A percentile compares a stretch with the other conserved stretches of the same genome.
phyloP scores from a whole-genome alignment of 1,140 invertebrate genomes.

The Phocides pigmalion region DNA sequence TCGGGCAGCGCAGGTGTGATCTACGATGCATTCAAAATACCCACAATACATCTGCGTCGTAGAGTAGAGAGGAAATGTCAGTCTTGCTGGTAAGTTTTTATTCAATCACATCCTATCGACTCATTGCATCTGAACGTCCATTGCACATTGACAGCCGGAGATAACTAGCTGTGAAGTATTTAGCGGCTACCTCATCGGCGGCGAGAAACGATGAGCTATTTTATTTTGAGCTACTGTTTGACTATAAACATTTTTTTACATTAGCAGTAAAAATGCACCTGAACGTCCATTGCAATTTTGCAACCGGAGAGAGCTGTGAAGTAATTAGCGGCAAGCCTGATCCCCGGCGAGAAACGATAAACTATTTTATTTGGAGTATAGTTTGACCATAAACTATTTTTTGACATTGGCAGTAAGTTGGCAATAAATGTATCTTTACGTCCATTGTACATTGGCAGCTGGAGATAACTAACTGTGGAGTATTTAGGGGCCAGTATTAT shows the following conservation, averaged over 20 bases:
- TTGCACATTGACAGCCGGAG: conserved; percentile 5
- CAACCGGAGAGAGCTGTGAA: too few species aligned
- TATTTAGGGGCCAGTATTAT: neutral
- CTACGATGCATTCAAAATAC: conserved; percentile 7
- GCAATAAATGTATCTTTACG: too few species aligned
- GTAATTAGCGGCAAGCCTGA: too few species aligned
- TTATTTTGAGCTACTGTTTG: neutral
- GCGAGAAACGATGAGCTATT: neutral
- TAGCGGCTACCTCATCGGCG: neutral
- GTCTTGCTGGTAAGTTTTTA: conserved; percentile 16
- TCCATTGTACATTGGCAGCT: conserved; percentile 1
- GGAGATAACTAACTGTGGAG: conserved; percentile 9
- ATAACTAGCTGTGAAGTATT: conserved; percentile 16
- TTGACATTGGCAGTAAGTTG: too few species aligned
- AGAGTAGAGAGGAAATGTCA: conserved; percentile 17
- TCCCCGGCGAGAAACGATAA: too few species aligned
- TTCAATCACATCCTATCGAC: conserved; percentile 15
- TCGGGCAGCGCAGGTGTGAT: conserved; percentile 14
- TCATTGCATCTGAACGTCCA: conserved; percentile 24
- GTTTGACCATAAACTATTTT: too few species aligned
- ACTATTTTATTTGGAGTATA: too few species aligned
- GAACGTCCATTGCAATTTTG: too few species aligned
- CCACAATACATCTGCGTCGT: conserved; percentile 16
- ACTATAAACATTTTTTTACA: too few species aligned
- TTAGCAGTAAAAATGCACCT: too few species aligned